Evolutionary conservation across 2,797 vertebrate species (phyloP), one percentile per base, ranked within the genome.

Genomic region (Aplochiton taeniatus): DNA sequence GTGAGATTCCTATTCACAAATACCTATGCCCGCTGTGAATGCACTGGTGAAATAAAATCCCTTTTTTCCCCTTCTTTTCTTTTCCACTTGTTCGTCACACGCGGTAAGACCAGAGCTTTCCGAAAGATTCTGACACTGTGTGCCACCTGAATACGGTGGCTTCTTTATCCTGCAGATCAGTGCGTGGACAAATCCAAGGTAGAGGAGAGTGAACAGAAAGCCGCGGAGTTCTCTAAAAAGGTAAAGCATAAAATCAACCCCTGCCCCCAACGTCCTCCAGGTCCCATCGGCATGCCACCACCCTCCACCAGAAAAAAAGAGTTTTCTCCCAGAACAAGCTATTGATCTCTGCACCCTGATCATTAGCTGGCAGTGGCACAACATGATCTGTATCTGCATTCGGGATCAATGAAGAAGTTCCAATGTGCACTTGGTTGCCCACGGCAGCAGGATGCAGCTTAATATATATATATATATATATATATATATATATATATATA

Each of bases 111-210:
- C 6, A 6, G 31, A 31, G 6, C 31, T 31, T 31, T 31, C 31
- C 2, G 31, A 31, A 31, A 31, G 31, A 2, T 31, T 31, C 10
- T 54, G 17, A 4, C 42, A 41, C 0, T 10, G 45, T n/a, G 8
- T 63, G 50, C 31, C 48, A 57, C 47, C 42, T 31, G 3, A 61
- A 68, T 63, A 42, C 54, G 53, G 9, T 46, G 53, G 17, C 43
- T 69, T 64, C 65, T 64, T 78, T 81, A 69, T 75, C 73, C 90
- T 86, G 67, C 85, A 99, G 98, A 98, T 91, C 89, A 94, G 1
- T 95, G 94, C 81, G 96, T 98, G 83, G 95, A 98, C 87, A 98
- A 98, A 89, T 92, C 94, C 70, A 97, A 96, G 88, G 95, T 98
- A 72, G 96, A 98, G 58, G 96, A 98, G 87, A 99, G 95, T 77